Base-by-base conservation (phyloP, 2,797 vertebrate genomes). In the Gobionotothen gibberifrons region DNA sequence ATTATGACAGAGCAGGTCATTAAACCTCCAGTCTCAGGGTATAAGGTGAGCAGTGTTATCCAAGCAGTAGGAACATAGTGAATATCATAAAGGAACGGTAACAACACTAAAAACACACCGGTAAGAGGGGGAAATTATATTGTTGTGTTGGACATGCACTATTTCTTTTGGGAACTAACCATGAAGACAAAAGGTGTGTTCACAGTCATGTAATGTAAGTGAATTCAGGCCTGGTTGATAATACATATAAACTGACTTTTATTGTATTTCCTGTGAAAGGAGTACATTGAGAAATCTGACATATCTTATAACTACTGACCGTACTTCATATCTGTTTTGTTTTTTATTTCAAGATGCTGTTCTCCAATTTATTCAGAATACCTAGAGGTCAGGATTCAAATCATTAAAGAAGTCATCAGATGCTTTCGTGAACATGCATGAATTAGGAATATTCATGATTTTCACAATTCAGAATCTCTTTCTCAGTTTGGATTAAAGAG, bases 101-200 rank as follows among this genome's bases (percentile, higher is more conserved):
- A 10, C 5, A 17, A 67, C 56, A 56, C 51, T 54, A 16, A 57
- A 76, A 12, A 29, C 29, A 53, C 9, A 26, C 11, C 21, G 61
- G 52, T 26, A 68, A 17, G 15, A 69, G 8, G 8, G 9, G 43
- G 46, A 59, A 74, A 84, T 69, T 36, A 22, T 77, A 58, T 66
- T 66, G 54, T 56, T 69, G 63, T 68, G 85, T 72, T 73, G 56
- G 64, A 70, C 40, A 49, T 9, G 48, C 10, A 47, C 16, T 5
- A 0, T 52, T 66, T 67, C 36, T 75, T 66, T 78, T 72, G 32
- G 61, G 29, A 21, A 39, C 54, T 12, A 16, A 63, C 48, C 17
- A 60, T 2, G 9, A 61, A 48, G 54, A 57, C 49, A 57, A 26
- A 26, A 66, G 62, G 57, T 75, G 70, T 66, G 56, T 40, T 36